Evolutionary conservation across 1,140 invertebrate genomes (phyloP), one percentile per base, ranked within the genome.

Genomic region (Potamilus streckersoni): DNA sequence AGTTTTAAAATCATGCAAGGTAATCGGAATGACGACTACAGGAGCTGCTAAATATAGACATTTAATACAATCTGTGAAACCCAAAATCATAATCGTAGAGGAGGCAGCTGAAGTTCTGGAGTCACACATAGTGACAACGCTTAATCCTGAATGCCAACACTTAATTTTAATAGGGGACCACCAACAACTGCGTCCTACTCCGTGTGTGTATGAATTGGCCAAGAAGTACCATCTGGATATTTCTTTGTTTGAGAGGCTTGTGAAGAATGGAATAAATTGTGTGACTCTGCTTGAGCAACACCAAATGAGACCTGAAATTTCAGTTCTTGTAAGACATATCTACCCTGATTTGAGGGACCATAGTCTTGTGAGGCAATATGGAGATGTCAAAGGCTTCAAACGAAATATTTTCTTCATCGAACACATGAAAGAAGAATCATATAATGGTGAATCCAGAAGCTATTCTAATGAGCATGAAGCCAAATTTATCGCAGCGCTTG

Each of bases 91-190:
- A 1, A 83, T 89, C 56, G 87, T 89, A 1, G 88, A 89, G 80
- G 88, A 89, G 76, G 88, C 88, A 20, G 88, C 88, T 19, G 88
- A 89, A 76, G 87, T 89, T 15, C 79, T 89, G 19, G 88, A 89
- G 66, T 82, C 84, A 14, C 88, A 89, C 72, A 83, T 89, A 38
- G 82, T 88, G 5, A 86, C 86, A 49, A 82, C 86, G 16, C 78
- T 97, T 14, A 94, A 93, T 19, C 86, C 91, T 56, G 80, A 91
- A 63, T 95, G 94, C 77, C 80, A 96, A 87, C 96, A 97, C 85
- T 90, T 96, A 0, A 95, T 97, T 76, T 90, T 96, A 15, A 95
- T 96, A 79, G 95, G 95, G 89, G 95, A 96, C 87, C 91, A 92
- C 77, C 85, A 91, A 78, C 91, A 92, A 79, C 83, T 92, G 2